phyloP scores from a whole-genome alignment of 2,888 invertebrate genomes.

The Thalpophila matura region DNA sequence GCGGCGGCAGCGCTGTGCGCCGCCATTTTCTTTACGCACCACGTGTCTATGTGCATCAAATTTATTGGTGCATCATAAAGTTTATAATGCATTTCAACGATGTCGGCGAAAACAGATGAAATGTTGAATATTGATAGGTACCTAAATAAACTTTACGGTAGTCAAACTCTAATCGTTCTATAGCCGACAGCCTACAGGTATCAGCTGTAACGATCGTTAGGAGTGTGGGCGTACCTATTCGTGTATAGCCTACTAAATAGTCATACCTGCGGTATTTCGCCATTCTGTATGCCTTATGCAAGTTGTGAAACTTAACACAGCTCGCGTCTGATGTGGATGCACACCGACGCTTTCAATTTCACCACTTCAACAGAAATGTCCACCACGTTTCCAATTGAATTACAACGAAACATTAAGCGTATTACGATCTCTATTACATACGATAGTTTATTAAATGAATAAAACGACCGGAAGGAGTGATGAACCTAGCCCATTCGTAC shows the following conservation, averaged over 20 bases:
- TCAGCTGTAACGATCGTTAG: constrained; percentile 25
- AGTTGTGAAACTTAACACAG: constrained; percentile 67
- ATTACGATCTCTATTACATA: constrained; percentile 23
- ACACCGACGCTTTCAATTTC: constrained; percentile 57
- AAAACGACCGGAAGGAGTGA: constrained; percentile 53
- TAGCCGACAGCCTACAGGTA: no score
- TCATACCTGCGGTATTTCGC: constrained; percentile 85
- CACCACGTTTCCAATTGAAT: constrained; percentile 39
- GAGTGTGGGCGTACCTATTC: constrained; percentile 49
- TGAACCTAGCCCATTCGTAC: constrained; percentile 65
- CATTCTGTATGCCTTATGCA: constrained; percentile 79
- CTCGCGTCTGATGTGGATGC: constrained; percentile 64
- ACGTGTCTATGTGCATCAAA: constrained; percentile 82
- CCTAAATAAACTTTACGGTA: neutral
- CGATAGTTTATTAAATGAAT: constrained; percentile 36
- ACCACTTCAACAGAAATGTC: constrained; percentile 53
- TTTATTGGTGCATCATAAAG: constrained; percentile 57
- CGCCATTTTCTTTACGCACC: constrained; percentile 88
- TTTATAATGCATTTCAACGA: constrained; percentile 17
- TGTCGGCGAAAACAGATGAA: neutral
- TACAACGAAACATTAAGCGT: constrained; percentile 46
- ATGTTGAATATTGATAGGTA: neutral
- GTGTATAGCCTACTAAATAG: constrained; percentile 41
- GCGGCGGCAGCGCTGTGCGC: constrained; percentile 73
- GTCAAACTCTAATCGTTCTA: neutral